Percentiles rank a stretch among this genome's conserved stretches.
Evolutionary conservation across 1,140 invertebrate genomes (phyloP).

Genomic region (Anthonomus grandis): DNA sequence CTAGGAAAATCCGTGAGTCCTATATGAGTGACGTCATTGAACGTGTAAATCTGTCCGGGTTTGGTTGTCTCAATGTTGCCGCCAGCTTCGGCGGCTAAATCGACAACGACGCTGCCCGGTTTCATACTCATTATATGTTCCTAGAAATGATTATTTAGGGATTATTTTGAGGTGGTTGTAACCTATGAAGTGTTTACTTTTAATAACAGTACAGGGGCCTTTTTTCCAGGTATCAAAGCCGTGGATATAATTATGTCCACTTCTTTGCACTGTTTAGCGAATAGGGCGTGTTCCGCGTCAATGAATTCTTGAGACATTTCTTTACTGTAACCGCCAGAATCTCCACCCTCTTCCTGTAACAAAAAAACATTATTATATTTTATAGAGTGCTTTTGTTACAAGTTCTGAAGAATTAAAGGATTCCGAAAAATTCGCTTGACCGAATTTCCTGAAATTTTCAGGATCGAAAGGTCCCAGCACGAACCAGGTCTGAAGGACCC

Average conservation of each 20-base stretch:
- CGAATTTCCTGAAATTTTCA: background rate
- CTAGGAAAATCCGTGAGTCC: slow-evolving; percentile 83
- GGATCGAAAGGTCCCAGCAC: background rate
- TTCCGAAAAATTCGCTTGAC: no score
- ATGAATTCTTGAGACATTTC: slow-evolving; percentile 89
- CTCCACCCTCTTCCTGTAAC: slow-evolving; percentile 77
- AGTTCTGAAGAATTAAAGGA: no score
- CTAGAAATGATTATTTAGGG: slow-evolving; percentile 49
- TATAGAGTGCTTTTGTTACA: background rate
- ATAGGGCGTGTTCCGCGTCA: slow-evolving; percentile 80
- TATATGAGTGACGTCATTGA: slow-evolving; percentile 80
- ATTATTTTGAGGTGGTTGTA: no score
- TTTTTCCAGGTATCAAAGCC: slow-evolving; percentile 86
- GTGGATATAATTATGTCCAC: slow-evolving; percentile 82
- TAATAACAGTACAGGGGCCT: slow-evolving; percentile 76
- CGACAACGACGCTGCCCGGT: slow-evolving; percentile 85
- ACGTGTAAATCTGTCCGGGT: slow-evolving; percentile 72
- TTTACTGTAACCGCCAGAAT: slow-evolving; percentile 82
- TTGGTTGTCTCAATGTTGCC: slow-evolving; percentile 84
- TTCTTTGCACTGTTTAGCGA: slow-evolving; percentile 81
- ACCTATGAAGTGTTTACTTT: slow-evolving; percentile 56
- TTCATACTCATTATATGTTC: slow-evolving; percentile 83
- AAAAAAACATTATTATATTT: background rate
- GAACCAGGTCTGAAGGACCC: background rate
- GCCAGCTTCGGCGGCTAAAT: slow-evolving; percentile 84